Base-by-base conservation (phyloP, 2,113 vertebrate species). In the Todiramphus saurophagus region DNA sequence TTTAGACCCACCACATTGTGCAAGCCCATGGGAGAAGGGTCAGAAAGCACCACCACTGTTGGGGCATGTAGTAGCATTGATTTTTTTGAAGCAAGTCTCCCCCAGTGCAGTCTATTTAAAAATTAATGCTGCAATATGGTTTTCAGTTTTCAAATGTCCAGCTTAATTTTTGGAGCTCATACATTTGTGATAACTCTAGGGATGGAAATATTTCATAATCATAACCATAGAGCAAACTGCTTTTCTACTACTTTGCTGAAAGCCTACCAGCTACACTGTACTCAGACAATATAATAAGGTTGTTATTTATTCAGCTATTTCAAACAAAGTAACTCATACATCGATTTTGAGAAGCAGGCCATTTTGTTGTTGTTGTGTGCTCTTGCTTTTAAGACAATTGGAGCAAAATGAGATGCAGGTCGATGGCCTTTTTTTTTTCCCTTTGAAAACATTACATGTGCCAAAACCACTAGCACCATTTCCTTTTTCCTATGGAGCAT, bases 121-220 rank as follows among this genome's bases (percentile, higher is more conserved):
- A 83, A 87, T 94, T 94, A 69, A 96, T 91, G 63, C 58, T 87
- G 75, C 87, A 91, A 46, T 95, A 83, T 95, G 83, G 20, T 93
- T 95, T 95, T 93, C 17, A 27, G 46, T 74, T 74, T 87, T 96
- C 59, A 85, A 93, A 82, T 89, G 92, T 69, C 77, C 89, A 83
- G 46, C 87, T 89, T 94, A 76, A 76, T 85, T 96, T 91, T 79
- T 75, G 78, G 53, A 96, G 50, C 81, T 94, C 81, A 80, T 94
- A 35, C 67, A 87, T 95, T 89, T 83, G 43, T 93, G 74, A 94
- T 84, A 94, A 96, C 88, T 85, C 75, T 33, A 35, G 94, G 69
- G 66, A 89, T 89, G 80, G 86, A 85, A 96, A 88, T 94, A 87
- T 81, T 97, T 96, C 93, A 55, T 95, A 60, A 93, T 94, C 81